Evolutionary conservation across 2,797 vertebrate genomes (phyloP).

Genomic region (Huso huso): DNA sequence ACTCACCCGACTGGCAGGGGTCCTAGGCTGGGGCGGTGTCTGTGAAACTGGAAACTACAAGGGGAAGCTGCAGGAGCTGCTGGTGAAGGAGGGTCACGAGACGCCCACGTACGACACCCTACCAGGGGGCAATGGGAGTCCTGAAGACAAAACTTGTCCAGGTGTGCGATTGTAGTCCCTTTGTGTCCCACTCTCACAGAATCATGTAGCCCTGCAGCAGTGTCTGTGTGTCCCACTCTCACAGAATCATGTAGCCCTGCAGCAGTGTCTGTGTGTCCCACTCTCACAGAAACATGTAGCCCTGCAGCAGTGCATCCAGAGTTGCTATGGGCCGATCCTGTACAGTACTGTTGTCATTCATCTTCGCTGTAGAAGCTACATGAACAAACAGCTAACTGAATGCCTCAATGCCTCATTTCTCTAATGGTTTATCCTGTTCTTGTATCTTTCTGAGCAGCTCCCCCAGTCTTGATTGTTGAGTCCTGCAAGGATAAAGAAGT

Average conservation of each 20-base stretch:
- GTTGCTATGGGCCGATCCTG: too few relatives aligned
- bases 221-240: background rate
- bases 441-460: too few relatives aligned
- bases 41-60: constrained; percentile 27
- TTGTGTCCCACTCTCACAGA: background rate
- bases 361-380: too few relatives aligned
- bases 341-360: too few relatives aligned
- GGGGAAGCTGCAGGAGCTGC: constrained; percentile 28
- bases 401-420: too few relatives aligned
- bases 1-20: constrained; percentile 22
- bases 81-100: constrained; percentile 19
- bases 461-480: too few relatives aligned
- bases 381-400: too few relatives aligned
- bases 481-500: too few relatives aligned
- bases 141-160: background rate
- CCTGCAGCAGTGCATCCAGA: too few relatives aligned
- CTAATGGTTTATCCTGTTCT: too few relatives aligned
- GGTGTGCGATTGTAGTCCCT: background rate
- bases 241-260: too few relatives aligned
- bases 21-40: constrained; percentile 19
- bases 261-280: background rate
- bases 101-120: constrained; percentile 15
- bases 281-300: background rate
- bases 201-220: too few relatives aligned
- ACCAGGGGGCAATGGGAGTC: background rate